Percentiles rank a stretch among this genome's conserved stretches.
These are phyloP conservation scores for Phoxinus dragarum DNA, from an alignment of 2,797 vertebrate species.

Conservation along the genomic window DNA sequence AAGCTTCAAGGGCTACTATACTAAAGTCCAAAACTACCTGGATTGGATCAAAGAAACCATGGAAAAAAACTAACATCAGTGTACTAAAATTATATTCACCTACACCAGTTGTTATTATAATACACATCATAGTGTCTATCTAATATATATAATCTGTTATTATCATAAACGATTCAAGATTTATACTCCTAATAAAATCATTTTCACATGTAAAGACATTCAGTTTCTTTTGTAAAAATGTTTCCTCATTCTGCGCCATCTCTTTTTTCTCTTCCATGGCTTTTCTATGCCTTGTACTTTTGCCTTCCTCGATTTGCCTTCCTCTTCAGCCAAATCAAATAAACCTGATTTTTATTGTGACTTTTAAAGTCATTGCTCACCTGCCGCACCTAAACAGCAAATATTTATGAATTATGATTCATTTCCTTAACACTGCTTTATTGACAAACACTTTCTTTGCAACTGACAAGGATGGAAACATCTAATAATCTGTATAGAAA, in stretches of 20 bases:
- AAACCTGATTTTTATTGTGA: constrained; percentile 62
- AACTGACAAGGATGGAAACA: neutral
- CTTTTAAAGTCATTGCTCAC: constrained; percentile 54
- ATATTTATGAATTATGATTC: neutral
- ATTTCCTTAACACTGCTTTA: neutral
- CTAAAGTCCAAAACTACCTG: constrained; percentile 87
- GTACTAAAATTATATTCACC: neutral
- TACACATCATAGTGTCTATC: neutral
- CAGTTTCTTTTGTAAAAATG: neutral
- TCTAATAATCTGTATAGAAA: constrained; percentile 12
- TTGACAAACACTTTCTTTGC: no score
- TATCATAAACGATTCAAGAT: neutral
- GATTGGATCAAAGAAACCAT: constrained; percentile 88
- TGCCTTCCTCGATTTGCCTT: neutral
- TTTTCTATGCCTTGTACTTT: neutral
- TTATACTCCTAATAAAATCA: neutral
- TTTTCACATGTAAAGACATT: neutral
- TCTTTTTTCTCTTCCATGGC: neutral
- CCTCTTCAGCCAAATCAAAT: constrained; percentile 73
- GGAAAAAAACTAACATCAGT: constrained; percentile 53
- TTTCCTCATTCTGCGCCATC: neutral
- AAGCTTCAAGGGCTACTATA: constrained; percentile 84
- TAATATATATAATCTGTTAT: neutral
- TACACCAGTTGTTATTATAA: neutral
- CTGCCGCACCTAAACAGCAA: neutral